phyloP scores from a whole-genome alignment of 2,888 invertebrate genomes.

The Rutpela maculata region DNA sequence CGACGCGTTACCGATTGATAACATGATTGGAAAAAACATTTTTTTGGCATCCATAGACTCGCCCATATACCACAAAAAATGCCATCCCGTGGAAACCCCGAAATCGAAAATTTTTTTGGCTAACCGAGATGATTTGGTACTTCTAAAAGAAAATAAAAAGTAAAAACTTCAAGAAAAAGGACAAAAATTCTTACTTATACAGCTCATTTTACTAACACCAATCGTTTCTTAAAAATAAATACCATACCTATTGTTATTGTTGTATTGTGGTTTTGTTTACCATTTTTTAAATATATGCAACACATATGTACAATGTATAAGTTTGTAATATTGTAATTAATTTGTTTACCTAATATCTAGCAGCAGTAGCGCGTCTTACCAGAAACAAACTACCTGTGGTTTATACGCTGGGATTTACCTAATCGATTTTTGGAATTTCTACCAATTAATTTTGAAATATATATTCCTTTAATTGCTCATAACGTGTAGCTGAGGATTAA shows the following conservation, averaged over 20 bases:
- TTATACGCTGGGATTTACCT: slow-evolving; percentile 10
- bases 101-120: too few relatives aligned
- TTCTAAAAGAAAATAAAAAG: too few relatives aligned
- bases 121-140: too few relatives aligned
- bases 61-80: too few relatives aligned
- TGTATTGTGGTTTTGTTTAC: slow-evolving; percentile 15
- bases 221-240: slow-evolving; percentile 9
- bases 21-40: too few relatives aligned
- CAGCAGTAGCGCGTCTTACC: neutral
- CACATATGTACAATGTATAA: too few relatives aligned
- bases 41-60: too few relatives aligned
- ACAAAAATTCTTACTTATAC: neutral
- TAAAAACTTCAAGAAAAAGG: neutral
- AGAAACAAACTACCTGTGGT: slow-evolving; percentile 15
- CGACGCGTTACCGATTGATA: too few relatives aligned
- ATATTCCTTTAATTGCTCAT: neutral
- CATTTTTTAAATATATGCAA: neutral
- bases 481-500: neutral
- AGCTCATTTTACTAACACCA: neutral
- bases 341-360: slow-evolving; percentile 10
- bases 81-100: too few relatives aligned
- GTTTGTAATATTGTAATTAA: neutral
- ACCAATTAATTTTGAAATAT: slow-evolving; percentile 10
- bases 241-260: neutral
- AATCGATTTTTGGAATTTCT: neutral